Evolutionary conservation across 2,113 vertebrate genomes (phyloP), one percentile per base, ranked within the genome.

Genomic region (Pogona vitticeps): DNA sequence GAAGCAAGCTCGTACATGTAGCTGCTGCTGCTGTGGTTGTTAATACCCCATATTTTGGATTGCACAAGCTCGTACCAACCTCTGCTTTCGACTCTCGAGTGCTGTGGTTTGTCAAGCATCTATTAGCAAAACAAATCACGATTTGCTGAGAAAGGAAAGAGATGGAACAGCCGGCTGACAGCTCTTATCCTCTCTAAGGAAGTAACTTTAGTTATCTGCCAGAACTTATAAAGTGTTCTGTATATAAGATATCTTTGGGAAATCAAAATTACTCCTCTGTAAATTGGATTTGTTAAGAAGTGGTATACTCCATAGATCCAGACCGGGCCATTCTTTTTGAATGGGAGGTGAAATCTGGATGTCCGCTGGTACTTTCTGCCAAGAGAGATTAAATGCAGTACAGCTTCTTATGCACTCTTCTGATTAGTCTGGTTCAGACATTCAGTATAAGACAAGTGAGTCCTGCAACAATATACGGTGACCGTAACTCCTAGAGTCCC

Each of bases 261-360:
- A 33, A 52, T 81, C 82, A 82, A 91, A 80, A 90, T 90, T 86
- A 81, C 88, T 90, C 84, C 76, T 26, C 82, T 89, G 81, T 93
- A 86, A 72, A 90, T 71, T 91, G 81, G 77, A 84, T 1, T 14
- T 90, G 88, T 84, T 80, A 70, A 70, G 84, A 86, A 86, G 88
- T 85, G 85, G 67, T 90, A 65, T 63, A 20, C 59, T 76, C 70
- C 65, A 67, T 85, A 90, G 86, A 89, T 88, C 70, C 65, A 82
- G 56, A 70, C 84, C 63, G 26, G 40, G 65, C 78, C 42, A 3
- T 75, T 90, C 70, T 86, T 91, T 84, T 67, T 33, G 85, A 88
- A 77, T 80, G 91, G 77, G 82, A 90, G 89, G 52, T 86, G 73
- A 38, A 87, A 70, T 79, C 33, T 83, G 68, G 72, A 58, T 83